Conservation (phyloP, 1,140 invertebrate species). For the Brevipalpus yothersi region DNA sequence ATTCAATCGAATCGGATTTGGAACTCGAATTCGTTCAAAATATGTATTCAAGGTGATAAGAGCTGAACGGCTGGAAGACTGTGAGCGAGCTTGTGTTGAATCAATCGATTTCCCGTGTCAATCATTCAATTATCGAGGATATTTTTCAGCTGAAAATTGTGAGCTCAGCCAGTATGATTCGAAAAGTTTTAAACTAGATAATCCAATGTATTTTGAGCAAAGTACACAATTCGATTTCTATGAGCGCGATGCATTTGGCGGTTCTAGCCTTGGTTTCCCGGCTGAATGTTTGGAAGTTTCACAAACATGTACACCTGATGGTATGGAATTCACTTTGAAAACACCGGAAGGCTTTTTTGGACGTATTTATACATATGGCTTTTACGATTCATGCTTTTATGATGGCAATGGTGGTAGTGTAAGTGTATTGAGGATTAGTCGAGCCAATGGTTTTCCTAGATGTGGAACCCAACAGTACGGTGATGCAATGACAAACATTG, state of each 20-base stretch:
- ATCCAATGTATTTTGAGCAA: slow-evolving; percentile 54
- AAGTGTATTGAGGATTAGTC: slow-evolving; percentile 56
- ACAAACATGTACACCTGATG: slow-evolving; percentile 70
- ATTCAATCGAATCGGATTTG: slow-evolving; percentile 31
- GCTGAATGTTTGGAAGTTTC: slow-evolving; percentile 33
- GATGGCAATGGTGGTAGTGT: slow-evolving; percentile 57
- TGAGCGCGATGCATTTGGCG: slow-evolving; percentile 27
- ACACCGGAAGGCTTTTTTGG: slow-evolving; percentile 67
- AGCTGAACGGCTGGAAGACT: slow-evolving; percentile 41
- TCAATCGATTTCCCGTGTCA: slow-evolving; percentile 57
- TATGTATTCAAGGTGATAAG: slow-evolving; percentile 46
- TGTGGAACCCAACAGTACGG: slow-evolving; percentile 73
- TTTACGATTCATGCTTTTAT: slow-evolving; percentile 71
- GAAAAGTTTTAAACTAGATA: slow-evolving; percentile 50
- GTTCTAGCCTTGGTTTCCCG: background rate
- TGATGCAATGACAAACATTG: slow-evolving; percentile 75
- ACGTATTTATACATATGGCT: slow-evolving; percentile 69
- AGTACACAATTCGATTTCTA: slow-evolving; percentile 64
- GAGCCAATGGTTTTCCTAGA: slow-evolving; percentile 64
- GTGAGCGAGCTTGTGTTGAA: slow-evolving; percentile 54
- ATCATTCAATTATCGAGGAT: slow-evolving; percentile 39
- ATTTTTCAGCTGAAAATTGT: slow-evolving; percentile 39
- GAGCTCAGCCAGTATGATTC: slow-evolving; percentile 64
- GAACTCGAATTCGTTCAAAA: slow-evolving; percentile 42
- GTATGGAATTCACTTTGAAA: slow-evolving; percentile 69